These are phyloP conservation scores for Eupithecia exiguata DNA, from an alignment of 2,888 invertebrate species.

Conservation along the genomic window DNA sequence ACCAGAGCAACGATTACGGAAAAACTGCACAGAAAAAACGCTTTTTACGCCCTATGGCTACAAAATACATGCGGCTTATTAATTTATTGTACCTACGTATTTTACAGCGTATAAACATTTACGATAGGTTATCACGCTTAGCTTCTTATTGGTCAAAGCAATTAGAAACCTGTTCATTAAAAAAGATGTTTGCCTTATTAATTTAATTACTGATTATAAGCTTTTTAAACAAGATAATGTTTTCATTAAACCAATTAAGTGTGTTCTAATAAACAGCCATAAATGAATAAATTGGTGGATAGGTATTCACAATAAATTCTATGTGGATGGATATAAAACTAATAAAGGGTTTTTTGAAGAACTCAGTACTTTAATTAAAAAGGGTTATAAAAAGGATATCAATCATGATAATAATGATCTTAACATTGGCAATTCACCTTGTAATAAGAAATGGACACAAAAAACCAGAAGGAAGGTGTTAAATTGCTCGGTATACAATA, in stretches of 20 bases:
- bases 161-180: slow-evolving; percentile 3
- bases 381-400: background rate
- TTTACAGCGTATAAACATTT: slow-evolving; percentile 33
- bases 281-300: background rate
- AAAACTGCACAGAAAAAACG: slow-evolving; percentile 56
- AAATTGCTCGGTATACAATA: slow-evolving; percentile 38
- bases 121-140: slow-evolving; percentile 23
- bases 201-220: slow-evolving; percentile 5
- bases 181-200: slow-evolving; percentile 12
- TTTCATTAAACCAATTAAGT: background rate
- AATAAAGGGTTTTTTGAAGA: background rate
- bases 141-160: slow-evolving; percentile 22
- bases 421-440: slow-evolving; percentile 1
- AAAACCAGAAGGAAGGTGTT: slow-evolving; percentile 37
- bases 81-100: slow-evolving; percentile 50
- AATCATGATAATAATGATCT: slow-evolving; percentile 3
- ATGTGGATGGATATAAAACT: background rate
- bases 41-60: slow-evolving; percentile 60
- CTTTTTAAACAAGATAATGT: background rate
- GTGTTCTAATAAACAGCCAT: background rate
- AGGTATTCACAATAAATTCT: background rate
- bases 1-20: slow-evolving; percentile 53
- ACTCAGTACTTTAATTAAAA: background rate
- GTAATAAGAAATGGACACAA: slow-evolving; percentile 13
- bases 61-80: slow-evolving; percentile 43